Evolutionary conservation across 2,113 vertebrate genomes (phyloP).

Genomic region (Nothocercus julius): DNA sequence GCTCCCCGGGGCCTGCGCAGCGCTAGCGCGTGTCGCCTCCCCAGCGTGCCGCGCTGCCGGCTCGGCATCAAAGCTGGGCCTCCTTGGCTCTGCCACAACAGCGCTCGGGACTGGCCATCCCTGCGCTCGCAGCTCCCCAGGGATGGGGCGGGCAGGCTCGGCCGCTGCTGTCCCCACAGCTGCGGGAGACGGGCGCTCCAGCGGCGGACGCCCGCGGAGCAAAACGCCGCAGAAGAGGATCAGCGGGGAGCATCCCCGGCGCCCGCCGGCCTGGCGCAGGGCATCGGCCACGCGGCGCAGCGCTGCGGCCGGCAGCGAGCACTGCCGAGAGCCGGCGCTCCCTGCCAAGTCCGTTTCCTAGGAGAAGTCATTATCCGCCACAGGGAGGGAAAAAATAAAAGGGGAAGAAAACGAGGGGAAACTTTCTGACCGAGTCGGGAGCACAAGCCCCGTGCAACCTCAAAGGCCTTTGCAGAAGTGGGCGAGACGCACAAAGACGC

Average conservation of each 20-base stretch:
- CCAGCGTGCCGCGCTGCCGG: neutral
- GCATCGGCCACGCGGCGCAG: no score
- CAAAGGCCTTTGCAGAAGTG: slow-evolving; percentile 16
- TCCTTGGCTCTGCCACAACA: neutral
- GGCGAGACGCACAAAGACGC: neutral
- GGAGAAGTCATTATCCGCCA: neutral
- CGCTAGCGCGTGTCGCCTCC: neutral
- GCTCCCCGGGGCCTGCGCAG: no score
- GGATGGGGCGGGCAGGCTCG: accelerated
- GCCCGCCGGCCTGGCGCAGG: no score
- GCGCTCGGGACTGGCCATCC: neutral
- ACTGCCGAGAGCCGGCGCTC: neutral
- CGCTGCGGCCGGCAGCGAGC: accelerated
- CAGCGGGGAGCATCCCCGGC: no score
- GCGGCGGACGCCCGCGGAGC: no score
- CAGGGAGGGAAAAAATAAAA: neutral
- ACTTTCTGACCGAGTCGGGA: neutral
- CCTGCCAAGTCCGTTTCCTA: neutral
- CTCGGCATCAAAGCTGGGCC: neutral
- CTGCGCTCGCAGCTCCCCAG: accelerated
- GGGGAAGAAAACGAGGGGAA: neutral
- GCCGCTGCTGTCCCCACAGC: neutral
- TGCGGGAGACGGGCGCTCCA: accelerated
- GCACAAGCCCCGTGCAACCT: neutral
- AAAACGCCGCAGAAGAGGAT: accelerated